A percentile compares a stretch with the other conserved stretches of the same genome.
Conservation (phyloP, 1,140 invertebrate genomes). For the Leguminivora glycinivorella region DNA sequence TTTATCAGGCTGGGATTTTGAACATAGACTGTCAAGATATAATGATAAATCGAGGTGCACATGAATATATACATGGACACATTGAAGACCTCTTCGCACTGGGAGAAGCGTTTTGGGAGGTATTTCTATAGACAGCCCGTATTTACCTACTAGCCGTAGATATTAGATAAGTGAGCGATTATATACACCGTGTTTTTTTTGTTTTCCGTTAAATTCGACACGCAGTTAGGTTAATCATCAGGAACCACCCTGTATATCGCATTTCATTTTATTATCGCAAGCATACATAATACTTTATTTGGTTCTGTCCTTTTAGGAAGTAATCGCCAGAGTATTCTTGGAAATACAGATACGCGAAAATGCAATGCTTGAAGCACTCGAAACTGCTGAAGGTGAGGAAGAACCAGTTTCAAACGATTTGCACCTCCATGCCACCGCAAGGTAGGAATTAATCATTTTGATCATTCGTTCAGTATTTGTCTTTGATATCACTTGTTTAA, state of each 20-base stretch:
- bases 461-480: too few species aligned
- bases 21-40: slow-evolving; percentile 65
- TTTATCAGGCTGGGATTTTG: slow-evolving; percentile 58
- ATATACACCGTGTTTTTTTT: too few species aligned
- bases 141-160: too few species aligned
- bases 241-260: too few species aligned
- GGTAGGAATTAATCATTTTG: slow-evolving; percentile 34
- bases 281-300: too few species aligned
- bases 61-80: slow-evolving; percentile 62
- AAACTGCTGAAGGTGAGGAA: slow-evolving; percentile 32
- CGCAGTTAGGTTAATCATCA: too few species aligned
- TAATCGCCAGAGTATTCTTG: slow-evolving; percentile 42
- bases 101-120: slow-evolving; percentile 53
- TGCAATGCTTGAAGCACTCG: slow-evolving; percentile 10
- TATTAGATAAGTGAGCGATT: background rate
- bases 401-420: slow-evolving; percentile 8
- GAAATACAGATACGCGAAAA: slow-evolving; percentile 34
- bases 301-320: slow-evolving; percentile 33
- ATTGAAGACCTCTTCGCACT: slow-evolving; percentile 55
- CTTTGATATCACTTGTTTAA: background rate
- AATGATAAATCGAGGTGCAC: slow-evolving; percentile 53
- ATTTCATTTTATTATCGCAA: too few species aligned
- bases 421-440: slow-evolving; percentile 47
- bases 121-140: slow-evolving; percentile 30
- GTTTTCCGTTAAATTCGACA: too few species aligned